Conservation (phyloP, 2,888 invertebrate genomes). For the Pinctada fucata region DNA sequence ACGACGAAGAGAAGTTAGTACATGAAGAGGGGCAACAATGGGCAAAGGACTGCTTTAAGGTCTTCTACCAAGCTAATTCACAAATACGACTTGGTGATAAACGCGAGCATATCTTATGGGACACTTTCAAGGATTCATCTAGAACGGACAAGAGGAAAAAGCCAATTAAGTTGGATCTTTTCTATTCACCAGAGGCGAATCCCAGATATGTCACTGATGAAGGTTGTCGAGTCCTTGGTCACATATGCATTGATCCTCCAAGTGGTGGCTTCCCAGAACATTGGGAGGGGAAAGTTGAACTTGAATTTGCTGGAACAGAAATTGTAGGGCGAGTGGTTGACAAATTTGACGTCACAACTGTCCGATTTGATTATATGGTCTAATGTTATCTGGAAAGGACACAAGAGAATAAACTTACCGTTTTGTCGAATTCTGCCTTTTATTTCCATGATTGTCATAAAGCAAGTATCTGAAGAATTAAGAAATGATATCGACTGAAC, state of each 20-base stretch:
- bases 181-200: conserved; percentile 6
- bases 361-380: conserved; percentile 1
- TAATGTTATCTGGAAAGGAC: not conserved
- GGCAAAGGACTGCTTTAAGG: conserved; percentile 2
- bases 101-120: not conserved
- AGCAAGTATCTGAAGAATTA: no score
- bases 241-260: conserved; percentile 22
- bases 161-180: conserved; percentile 10
- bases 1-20: conserved; percentile 9
- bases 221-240: conserved; percentile 17
- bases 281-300: conserved; percentile 22
- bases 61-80: conserved; percentile 1
- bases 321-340: conserved; percentile 32
- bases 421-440: no score
- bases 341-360: not conserved
- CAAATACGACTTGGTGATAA: conserved; percentile 4
- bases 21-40: conserved; percentile 4
- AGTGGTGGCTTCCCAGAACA: conserved; percentile 17
- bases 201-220: conserved; percentile 16
- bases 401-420: no score
- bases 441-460: no score
- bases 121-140: not conserved
- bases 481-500: no score
- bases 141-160: not conserved
- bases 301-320: conserved; percentile 33